Conservation (phyloP, 1,140 invertebrate genomes). For the Drosophila oshimai region DNA sequence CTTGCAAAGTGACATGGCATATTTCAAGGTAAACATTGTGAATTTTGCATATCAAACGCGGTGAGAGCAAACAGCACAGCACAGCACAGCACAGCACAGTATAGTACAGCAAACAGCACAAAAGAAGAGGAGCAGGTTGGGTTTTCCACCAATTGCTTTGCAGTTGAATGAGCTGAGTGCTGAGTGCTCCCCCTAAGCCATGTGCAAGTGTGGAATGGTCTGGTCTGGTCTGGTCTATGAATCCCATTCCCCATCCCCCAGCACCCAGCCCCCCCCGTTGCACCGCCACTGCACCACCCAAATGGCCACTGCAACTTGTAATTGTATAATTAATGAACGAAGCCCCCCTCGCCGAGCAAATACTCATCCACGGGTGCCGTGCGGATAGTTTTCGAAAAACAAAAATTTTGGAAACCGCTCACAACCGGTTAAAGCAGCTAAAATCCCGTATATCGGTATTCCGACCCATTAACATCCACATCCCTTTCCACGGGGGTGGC, state of each 20-base stretch:
- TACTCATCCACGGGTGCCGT: slow-evolving; percentile 49
- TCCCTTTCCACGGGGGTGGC: background rate
- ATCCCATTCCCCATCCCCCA: background rate
- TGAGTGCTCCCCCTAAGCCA: slow-evolving; percentile 16
- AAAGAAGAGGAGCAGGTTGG: background rate
- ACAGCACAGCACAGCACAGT: too few species aligned
- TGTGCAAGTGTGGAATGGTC: slow-evolving; percentile 20
- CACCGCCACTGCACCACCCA: background rate
- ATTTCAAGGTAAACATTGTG: slow-evolving; percentile 76
- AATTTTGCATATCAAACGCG: slow-evolving; percentile 65
- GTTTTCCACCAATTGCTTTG: slow-evolving; percentile 63
- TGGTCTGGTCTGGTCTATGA: too few species aligned
- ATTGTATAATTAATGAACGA: slow-evolving; percentile 77
- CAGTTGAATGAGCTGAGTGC: slow-evolving; percentile 37
- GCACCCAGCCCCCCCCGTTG: background rate
- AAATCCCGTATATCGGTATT: slow-evolving; percentile 7
- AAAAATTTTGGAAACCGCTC: slow-evolving; percentile 39
- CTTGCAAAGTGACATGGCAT: slow-evolving; percentile 68
- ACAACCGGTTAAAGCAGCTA: slow-evolving; percentile 45
- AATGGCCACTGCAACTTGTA: slow-evolving; percentile 53
- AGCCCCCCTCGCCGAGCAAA: slow-evolving; percentile 31
- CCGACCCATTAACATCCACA: too few species aligned
- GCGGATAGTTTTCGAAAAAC: slow-evolving; percentile 36
- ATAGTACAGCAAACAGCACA: slow-evolving; percentile 15
- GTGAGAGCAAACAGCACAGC: slow-evolving; percentile 27